Evolutionary conservation across 2,888 invertebrate species (phyloP).

Genomic region (Choristoneura rosaceana): DNA sequence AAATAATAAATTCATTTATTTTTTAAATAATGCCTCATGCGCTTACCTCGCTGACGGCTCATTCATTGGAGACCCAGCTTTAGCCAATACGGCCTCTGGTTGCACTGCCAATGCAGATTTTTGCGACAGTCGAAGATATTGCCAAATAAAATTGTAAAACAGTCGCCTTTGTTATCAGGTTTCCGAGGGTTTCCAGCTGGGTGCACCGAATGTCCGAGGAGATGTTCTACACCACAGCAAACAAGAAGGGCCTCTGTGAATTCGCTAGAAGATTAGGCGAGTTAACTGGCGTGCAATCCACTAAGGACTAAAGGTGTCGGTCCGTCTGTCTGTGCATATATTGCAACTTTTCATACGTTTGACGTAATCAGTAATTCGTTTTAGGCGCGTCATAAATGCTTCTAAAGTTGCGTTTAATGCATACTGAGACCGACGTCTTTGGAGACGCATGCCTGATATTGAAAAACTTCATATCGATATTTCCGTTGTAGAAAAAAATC

Average conservation of each 20-base stretch:
- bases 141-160: not conserved
- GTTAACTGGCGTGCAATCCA: conserved; percentile 50
- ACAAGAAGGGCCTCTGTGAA: conserved; percentile 67
- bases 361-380: no score
- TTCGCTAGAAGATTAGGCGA: conserved; percentile 73
- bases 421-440: conserved; percentile 8
- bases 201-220: conserved; percentile 63
- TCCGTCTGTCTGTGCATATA: not conserved
- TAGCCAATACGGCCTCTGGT: no score
- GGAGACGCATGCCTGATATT: not conserved
- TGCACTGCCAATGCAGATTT: no score
- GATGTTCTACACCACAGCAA: conserved; percentile 64
- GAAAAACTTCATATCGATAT: no score
- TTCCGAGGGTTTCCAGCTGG: conserved; percentile 63
- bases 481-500: no score
- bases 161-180: conserved; percentile 49
- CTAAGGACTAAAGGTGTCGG: not conserved
- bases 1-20: no score
- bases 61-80: no score
- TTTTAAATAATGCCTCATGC: no score
- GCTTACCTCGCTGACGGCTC: no score
- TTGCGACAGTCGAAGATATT: not conserved
- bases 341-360: not conserved
- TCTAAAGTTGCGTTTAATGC: conserved; percentile 5
- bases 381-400: not conserved